Base-by-base conservation (phyloP, 1,140 invertebrate genomes). In the Telenomus remus region DNA sequence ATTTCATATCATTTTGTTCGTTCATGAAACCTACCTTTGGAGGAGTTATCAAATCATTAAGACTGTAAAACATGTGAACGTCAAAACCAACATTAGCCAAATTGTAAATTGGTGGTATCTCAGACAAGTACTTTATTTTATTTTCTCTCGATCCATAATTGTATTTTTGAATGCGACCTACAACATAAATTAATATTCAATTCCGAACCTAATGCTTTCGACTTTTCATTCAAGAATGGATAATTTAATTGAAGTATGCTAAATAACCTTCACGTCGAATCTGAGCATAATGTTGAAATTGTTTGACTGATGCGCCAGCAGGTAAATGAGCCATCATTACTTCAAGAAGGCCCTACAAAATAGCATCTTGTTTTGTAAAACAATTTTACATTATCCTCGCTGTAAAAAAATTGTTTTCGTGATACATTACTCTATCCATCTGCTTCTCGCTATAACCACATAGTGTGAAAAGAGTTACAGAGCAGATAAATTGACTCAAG, bases 1-100 rank as follows among this genome's bases (percentile, higher is more conserved):
- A n/a, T n/a, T n/a, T n/a, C n/a, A n/a, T n/a, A n/a, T n/a, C n/a
- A n/a, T n/a, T n/a, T n/a, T n/a, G n/a, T n/a, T n/a, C n/a, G n/a
- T n/a, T n/a, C n/a, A n/a, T n/a, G n/a, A 10, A 64, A 81, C 9
- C 88, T 84, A 34, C 89, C 85, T 74, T 50, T 10, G 56, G 11
- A 46, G 66, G 6, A 1, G 89, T 89, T 0, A 95, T 82, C 78
- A 89, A 91, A 81, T 96, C 95, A 50, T 91, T 92, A 10, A 88
- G 85, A 0, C 90, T 89, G 76, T 92, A 94, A 78, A 92, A 91
- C 2, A 95, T 79, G 13, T 91, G 90, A 0, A 93, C 90, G 0
- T 93, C 92, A 0, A 91, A 86, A 11, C 86, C 90, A 0, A 94
- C 87, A 15, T 89, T 89, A 1, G 80, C 81, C 0, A 93, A 74